Evolutionary conservation across 2,113 vertebrate genomes (phyloP).

Genomic region (Platichthys stellatus): DNA sequence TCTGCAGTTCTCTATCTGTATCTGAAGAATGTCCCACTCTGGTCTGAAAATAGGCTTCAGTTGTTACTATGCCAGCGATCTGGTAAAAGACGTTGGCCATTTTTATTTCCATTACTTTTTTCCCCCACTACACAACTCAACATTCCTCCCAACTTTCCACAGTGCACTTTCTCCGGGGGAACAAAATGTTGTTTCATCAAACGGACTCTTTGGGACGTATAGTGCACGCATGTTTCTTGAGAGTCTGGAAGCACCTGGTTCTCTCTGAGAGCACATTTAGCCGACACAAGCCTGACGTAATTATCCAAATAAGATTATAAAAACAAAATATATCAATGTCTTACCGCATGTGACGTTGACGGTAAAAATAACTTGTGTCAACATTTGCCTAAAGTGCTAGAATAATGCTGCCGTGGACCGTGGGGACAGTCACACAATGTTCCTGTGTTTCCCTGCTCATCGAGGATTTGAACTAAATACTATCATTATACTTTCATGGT

Average conservation of each 20-base stretch:
- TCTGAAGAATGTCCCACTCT: constrained; percentile 51
- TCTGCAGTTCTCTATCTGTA: background rate
- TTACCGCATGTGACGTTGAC: constrained; percentile 6
- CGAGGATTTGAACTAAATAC: too few species aligned
- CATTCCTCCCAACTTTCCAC: constrained; percentile 61
- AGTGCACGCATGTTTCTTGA: background rate
- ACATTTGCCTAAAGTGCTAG: constrained; percentile 48
- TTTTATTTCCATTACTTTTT: constrained; percentile 23
- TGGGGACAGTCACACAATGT: background rate
- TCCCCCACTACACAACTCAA: constrained; percentile 27
- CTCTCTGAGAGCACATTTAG: background rate
- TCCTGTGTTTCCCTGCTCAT: background rate
- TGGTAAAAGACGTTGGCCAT: constrained; percentile 28
- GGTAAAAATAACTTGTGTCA: constrained; percentile 40
- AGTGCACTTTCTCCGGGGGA: constrained; percentile 9
- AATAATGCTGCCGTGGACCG: constrained; percentile 10
- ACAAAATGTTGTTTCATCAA: constrained; percentile 39
- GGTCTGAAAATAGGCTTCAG: constrained; percentile 42
- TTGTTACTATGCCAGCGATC: constrained; percentile 28
- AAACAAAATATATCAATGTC: constrained; percentile 1
- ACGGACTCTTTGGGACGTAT: constrained; percentile 27
- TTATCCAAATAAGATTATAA: constrained; percentile 34
- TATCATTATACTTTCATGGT: too few species aligned
- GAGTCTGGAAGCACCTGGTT: constrained; percentile 44
- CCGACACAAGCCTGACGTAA: constrained; percentile 28